phyloP scores from a whole-genome alignment of 92 coral and sea anemone species.

The Umimayanthus kanabou region DNA sequence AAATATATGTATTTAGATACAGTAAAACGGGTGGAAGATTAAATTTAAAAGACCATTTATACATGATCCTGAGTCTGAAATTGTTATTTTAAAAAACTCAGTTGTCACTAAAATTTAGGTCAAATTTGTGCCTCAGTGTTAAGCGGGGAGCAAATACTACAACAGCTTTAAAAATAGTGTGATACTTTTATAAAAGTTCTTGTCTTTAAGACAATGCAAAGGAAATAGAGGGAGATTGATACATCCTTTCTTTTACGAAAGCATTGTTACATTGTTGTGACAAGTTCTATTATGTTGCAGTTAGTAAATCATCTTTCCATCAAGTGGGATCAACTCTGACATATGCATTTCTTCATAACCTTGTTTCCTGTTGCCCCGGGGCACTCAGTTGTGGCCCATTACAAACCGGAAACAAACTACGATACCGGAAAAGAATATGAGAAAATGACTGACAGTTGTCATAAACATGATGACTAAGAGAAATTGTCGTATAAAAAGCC shows the following conservation, averaged over 20 bases:
- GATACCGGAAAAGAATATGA: constrained; percentile 33
- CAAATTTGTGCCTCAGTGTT: neutral
- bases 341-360: constrained; percentile 33
- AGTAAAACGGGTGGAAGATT: too few species aligned
- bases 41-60: too few species aligned
- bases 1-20: too few species aligned
- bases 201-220: neutral
- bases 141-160: neutral
- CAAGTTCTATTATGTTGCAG: neutral
- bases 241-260: neutral
- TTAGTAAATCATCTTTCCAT: constrained; percentile 19
- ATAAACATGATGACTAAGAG: constrained; percentile 28
- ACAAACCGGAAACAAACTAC: constrained; percentile 38
- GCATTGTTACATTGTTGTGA: neutral
- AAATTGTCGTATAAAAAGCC: constrained; percentile 28
- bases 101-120: neutral
- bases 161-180: neutral
- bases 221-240: neutral
- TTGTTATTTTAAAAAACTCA: neutral
- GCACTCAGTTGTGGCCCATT: constrained; percentile 36
- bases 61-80: too few species aligned
- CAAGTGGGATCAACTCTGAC: constrained; percentile 14
- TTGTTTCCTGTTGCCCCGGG: constrained; percentile 25
- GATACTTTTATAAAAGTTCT: neutral
- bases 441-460: constrained; percentile 42